These are phyloP conservation scores for Chromoteleia sp. DNA, from an alignment of 2,888 invertebrate genomes.

Conservation along the genomic window DNA sequence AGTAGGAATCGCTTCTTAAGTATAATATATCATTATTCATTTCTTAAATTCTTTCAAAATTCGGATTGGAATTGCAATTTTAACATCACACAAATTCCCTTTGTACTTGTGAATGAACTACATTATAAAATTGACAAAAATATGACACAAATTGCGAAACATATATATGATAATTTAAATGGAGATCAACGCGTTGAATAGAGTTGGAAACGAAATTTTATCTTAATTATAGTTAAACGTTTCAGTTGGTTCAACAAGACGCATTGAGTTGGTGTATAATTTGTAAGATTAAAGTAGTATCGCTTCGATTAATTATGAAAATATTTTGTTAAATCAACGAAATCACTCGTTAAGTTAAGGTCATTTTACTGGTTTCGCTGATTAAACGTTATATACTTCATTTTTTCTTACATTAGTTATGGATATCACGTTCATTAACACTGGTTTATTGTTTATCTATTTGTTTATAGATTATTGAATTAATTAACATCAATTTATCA, in stretches of 20 bases:
- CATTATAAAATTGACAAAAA: constrained; percentile 27
- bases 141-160: constrained; percentile 4
- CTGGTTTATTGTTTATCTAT: constrained; percentile 13
- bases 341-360: constrained; percentile 1
- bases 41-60: constrained; percentile 62
- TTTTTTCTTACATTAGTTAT: constrained; percentile 16
- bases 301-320: constrained; percentile 17
- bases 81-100: constrained; percentile 51
- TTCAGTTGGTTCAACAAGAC: neutral
- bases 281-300: neutral
- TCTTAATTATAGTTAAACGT: neutral
- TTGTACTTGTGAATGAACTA: constrained; percentile 60
- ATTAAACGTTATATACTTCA: constrained; percentile 10
- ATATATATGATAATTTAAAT: neutral
- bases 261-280: neutral
- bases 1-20: constrained; percentile 43
- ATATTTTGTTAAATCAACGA: constrained; percentile 32
- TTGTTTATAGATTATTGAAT: constrained; percentile 3
- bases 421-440: constrained; percentile 29
- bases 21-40: constrained; percentile 33
- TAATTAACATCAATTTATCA: constrained; percentile 34
- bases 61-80: constrained; percentile 56
- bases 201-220: neutral
- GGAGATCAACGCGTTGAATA: neutral
- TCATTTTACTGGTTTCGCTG: constrained; percentile 26